Evolutionary conservation across 2,797 vertebrate species (phyloP), one percentile per base, ranked within the genome.

Genomic region (Picus viridis): DNA sequence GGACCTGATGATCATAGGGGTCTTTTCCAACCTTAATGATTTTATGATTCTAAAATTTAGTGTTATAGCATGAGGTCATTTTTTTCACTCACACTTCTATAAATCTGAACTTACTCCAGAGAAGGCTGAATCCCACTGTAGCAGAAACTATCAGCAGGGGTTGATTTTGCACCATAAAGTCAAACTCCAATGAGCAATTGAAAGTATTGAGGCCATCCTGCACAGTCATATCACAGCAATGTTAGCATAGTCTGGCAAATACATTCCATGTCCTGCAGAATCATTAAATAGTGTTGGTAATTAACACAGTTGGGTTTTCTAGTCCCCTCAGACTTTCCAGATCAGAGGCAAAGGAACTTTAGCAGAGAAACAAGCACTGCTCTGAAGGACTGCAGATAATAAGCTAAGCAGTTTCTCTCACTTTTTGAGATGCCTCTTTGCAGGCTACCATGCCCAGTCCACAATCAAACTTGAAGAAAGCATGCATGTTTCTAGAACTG

Each of bases 401-500:
- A 64, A 63, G 7, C 29, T 56, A 86, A 54, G 23, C 8, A 32
- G 12, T 47, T 76, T 67, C 11, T 65, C 30, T 63, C 32, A 65
- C 5, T 61, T 77, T 76, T 72, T 32, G 27, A 70, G 27, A 12
- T 23, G 83, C 18, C 23, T 86, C 39, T 39, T 76, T 90, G 68
- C 83, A 41, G 54, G 62, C 29, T 73, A 78, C 81, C 19, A 27
- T 41, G 64, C 18, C 65, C 20, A 2, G 80, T 12, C 43, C 19
- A 54, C 67, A 90, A 32, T 27, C 49, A 30, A 83, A 61, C 27
- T 86, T 89, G 64, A 86, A 63, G 63, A 81, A 95, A 81, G 16
- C 27, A 68, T 20, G 41, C 54, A 16, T 79, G 64, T 94, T 96
- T 95, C 90, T 89, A 94, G 90, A 96, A 75, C 67, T 95, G 94